A percentile compares a stretch with the other conserved stretches of the same genome.
phyloP scores from a whole-genome alignment of 1,140 invertebrate genomes.

The Octopus sinensis region DNA sequence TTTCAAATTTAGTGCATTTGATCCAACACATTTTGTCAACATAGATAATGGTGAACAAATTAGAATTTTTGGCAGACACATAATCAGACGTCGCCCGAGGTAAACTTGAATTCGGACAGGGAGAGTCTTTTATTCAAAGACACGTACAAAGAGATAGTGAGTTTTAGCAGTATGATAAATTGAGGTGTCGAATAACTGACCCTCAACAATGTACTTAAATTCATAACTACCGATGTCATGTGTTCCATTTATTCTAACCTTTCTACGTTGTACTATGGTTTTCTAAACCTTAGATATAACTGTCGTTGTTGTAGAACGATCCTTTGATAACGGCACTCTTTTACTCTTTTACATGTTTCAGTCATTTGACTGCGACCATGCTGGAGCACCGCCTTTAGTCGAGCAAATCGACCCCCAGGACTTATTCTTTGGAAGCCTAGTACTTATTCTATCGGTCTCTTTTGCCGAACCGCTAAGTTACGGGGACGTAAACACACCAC shows the following conservation, averaged over 20 bases:
- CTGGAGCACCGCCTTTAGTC: too few relatives aligned
- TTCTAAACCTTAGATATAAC: neutral
- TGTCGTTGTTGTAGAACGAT: neutral
- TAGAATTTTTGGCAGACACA: slow-evolving; percentile 3
- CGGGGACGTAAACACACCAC: too few relatives aligned
- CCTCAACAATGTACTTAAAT: neutral
- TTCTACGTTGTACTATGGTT: neutral
- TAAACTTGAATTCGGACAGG: neutral
- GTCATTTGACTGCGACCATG: too few relatives aligned
- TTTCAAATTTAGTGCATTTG: neutral
- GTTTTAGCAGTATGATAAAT: neutral
- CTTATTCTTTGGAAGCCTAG: too few relatives aligned
- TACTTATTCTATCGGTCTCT: too few relatives aligned
- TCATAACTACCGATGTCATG: neutral
- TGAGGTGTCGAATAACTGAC: slow-evolving; percentile 4
- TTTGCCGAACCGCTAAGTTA: too few relatives aligned
- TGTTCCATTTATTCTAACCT: slow-evolving; percentile 9
- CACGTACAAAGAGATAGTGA: slow-evolving; percentile 5
- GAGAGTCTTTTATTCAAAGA: slow-evolving; percentile 7
- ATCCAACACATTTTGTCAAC: neutral
- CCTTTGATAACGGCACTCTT: too few relatives aligned
- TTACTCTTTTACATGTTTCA: too few relatives aligned
- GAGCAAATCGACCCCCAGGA: too few relatives aligned
- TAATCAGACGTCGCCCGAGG: neutral
- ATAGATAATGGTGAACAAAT: neutral